Evolutionary conservation across 2,888 invertebrate genomes (phyloP), one percentile per base, ranked within the genome.

Genomic region (Caenorhabditis auriculariae): DNA sequence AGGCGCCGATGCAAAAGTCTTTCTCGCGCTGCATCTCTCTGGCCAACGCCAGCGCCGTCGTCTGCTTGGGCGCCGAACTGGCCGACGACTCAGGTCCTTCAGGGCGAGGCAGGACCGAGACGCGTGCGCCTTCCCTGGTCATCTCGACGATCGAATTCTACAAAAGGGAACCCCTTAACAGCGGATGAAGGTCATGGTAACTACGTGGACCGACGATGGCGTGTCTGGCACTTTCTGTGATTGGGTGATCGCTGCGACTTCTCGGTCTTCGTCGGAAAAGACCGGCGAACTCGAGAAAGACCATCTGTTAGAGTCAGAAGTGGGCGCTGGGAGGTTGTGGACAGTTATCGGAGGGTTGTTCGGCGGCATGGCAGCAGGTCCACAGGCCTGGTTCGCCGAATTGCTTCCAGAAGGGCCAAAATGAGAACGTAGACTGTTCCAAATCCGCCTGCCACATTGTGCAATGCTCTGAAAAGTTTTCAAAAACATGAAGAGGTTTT

Each of bases 371-470:
- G 44, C 32, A 26, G 55, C 19, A 12, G 45, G 51, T 3, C 37
- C 45, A 57, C 57, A 51, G 9, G 48, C 57, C 19, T 45, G 51
- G 19, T 24, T 17, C 3, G 50, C 54, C 6, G 74, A 73, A 1
- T 70, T 71, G 45, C 73, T 73, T 19, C 72, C 75, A 12, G 73
- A 74, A 6, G 75, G 73, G 7, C 76, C 79, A 43, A 78, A 75
- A 54, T 80, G 76, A 26, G 57, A 49, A 12, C 68, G 55, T 23
- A 80, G 60, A 35, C 64, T 46, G 4, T 52, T 45, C 57, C 71
- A 76, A 6, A 62, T 37, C 19, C 55, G 48, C 7, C 61, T 29
- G 65, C 60, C 17, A 56, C 49, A 5, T 47, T 47, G 23, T 66
- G 54, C 45, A 78, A 56, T 9, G 56, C 54, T 51, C 56, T 27